Evolutionary conservation across 2,888 invertebrate genomes (phyloP).

Genomic region (Leuctra nigra): DNA sequence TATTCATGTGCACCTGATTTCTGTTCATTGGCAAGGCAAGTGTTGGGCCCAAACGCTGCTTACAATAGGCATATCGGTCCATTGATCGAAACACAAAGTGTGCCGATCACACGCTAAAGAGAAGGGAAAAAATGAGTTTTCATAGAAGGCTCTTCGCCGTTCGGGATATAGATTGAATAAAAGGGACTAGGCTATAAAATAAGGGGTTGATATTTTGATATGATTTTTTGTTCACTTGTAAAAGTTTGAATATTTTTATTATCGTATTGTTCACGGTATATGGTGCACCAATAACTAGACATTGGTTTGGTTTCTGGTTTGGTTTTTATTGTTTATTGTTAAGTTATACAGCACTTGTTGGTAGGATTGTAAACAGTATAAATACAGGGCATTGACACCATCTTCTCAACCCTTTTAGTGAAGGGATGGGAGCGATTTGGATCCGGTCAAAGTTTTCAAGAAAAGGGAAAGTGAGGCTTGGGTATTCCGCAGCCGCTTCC

Average conservation of each 20-base stretch:
- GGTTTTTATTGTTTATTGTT: background rate
- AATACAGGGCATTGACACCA: background rate
- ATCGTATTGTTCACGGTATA: background rate
- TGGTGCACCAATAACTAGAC: conserved; percentile 1
- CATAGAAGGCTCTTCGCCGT: background rate
- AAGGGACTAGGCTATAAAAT: conserved; percentile 1
- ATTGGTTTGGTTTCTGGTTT: no score
- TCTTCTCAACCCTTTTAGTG: background rate
- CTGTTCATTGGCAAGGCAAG: no score
- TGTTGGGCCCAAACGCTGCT: no score
- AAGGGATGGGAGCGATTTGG: no score
- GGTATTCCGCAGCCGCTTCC: no score
- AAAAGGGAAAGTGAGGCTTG: no score
- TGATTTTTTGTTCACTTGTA: conserved; percentile 8
- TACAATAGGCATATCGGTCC: conserved; percentile 11
- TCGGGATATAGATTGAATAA: background rate
- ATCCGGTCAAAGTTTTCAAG: no score
- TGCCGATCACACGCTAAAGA: conserved; percentile 16
- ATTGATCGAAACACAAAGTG: conserved; percentile 10
- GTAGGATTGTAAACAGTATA: background rate
- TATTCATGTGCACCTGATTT: no score
- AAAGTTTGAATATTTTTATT: background rate
- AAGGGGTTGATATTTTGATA: conserved; percentile 12
- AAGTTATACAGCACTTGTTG: background rate
- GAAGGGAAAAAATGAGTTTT: no score